Base-by-base conservation (phyloP, 2,797 vertebrate species). In the Coregonus sp. region DNA sequence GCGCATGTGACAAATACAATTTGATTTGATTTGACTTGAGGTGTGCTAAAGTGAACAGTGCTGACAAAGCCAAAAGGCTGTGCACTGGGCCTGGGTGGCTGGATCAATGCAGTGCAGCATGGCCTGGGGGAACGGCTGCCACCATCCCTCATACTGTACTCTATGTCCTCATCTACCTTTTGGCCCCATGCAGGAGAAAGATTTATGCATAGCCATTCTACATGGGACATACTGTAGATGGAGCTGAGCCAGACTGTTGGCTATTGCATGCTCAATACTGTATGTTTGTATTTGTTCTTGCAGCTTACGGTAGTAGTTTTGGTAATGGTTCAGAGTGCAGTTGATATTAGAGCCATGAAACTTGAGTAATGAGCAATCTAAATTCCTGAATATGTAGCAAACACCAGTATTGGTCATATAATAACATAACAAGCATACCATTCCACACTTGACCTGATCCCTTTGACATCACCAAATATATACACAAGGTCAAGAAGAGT, bases 401-500 rank as follows among this genome's bases (percentile, higher is more conserved):
- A 54, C 25, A 61, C 16, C 51, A 56, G 85, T 81, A 71, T 85
- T 76, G 81, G 77, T 75, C 54, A 70, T 29, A 75, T 4, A 87
- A 91, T 90, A 92, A 84, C 82, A 91, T 90, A 92, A 86, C 82
- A 68, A 33, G 65, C 78, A 84, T 78, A 83, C 78, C 82, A 81
- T 59, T 78, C 82, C 85, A 77, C 80, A 84, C 82, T 84, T 88
- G 88, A 85, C 79, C 85, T 40, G 88, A 91, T 90, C 84, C 86
- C 81, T 85, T 84, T 86, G 83, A 89, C 89, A 92, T 92, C 90
- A 90, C 90, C 89, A 89, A 88, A 88, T 83, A 92, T 90, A 93
- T 92, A 40, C 92, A 88, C 88, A 93, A 93, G 92, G 92, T 93
- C 90, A 88, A 81, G 84, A 88, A 81, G 84, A 91, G 87, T 91